Base-by-base conservation (phyloP, 1,140 invertebrate species). In the Drosophila equinoxialis region DNA sequence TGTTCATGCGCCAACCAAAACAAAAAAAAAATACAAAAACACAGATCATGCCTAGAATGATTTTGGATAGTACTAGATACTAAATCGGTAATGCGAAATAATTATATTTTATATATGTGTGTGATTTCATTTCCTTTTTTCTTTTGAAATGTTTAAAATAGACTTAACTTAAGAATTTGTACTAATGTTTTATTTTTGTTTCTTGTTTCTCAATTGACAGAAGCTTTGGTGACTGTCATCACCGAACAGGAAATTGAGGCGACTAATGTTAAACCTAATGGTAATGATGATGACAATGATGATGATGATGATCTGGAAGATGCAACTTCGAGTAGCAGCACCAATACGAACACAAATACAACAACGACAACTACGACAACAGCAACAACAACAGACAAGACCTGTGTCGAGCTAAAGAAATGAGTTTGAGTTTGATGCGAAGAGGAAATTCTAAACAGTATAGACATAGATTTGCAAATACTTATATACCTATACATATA, bases 171-270 rank as follows among this genome's bases (percentile, higher is more conserved):
- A 0, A 10, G 5, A 30, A 10, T 6, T 55, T 41, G 2, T 13
- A 5, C 7, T 35, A 8, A 11, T 6, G 6, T 30, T 58, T 68
- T 65, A 3, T 17, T 7, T 41, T 1, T 1, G 11, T 14, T n/a
- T 37, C 37, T 11, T 11, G 4, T 4, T 8, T 20, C 14, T 8
- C 6, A 8, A 8, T 51, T 51, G 7, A 11, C 45, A 91, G 96
- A 97, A 55, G 96, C 91, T 93, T 97, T 78, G 76, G 97, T 98
- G 70, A 96, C 96, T 65, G 96, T 97, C 41, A 97, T 98, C 94
- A 96, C 95, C 60, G 96, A 97, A 85, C 96, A 97, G 80, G 94
- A 94, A 78, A 79, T 92, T 74, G 91, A 92, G 74, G 73, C 75
- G 54, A 83, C 10, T 51, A 51, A 51, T 8, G 30, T 6, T 6